Conservation (phyloP, 2,888 invertebrate genomes). For the Micropterix aruncella region DNA sequence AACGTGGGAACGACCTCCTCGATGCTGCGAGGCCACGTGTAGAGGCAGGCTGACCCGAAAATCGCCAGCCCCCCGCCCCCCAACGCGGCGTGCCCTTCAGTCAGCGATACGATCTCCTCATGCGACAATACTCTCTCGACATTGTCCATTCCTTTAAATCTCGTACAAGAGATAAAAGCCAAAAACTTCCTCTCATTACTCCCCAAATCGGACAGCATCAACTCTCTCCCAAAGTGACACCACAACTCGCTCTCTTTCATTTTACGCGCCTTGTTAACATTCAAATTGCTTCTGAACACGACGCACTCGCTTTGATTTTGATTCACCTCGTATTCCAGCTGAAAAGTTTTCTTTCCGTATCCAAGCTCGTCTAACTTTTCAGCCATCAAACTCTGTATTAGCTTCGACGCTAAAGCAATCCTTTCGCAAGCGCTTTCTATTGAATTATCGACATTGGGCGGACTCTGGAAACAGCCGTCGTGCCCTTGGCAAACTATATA, state of each 20-base stretch:
- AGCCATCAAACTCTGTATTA: constrained; percentile 76
- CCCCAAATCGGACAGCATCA: constrained; percentile 55
- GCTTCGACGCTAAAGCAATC: constrained; percentile 60
- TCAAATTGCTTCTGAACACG: constrained; percentile 58
- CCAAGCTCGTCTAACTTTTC: constrained; percentile 76
- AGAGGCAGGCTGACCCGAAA: constrained; percentile 80
- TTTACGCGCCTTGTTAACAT: constrained; percentile 52
- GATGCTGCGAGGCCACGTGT: constrained; percentile 73
- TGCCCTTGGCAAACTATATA: constrained; percentile 73
- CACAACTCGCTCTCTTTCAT: constrained; percentile 72
- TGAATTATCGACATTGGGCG: constrained; percentile 45
- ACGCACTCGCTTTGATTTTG: constrained; percentile 46
- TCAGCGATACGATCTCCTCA: constrained; percentile 51
- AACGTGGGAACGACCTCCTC: constrained; percentile 47
- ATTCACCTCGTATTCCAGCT: constrained; percentile 51
- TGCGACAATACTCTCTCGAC: constrained; percentile 49
- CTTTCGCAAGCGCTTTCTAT: constrained; percentile 59
- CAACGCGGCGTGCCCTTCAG: constrained; percentile 76
- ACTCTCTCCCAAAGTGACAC: constrained; percentile 72
- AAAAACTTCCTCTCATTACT: constrained; percentile 68
- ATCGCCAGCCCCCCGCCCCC: constrained; percentile 87
- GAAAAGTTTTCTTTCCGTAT: constrained; percentile 68
- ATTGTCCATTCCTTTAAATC: constrained; percentile 48
- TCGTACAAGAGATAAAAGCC: constrained; percentile 79
- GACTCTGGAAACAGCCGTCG: constrained; percentile 64